Percentiles rank a stretch among this genome's conserved stretches.
Evolutionary conservation across 2,113 vertebrate genomes (phyloP).

Genomic region (Ceyx melanurus): DNA sequence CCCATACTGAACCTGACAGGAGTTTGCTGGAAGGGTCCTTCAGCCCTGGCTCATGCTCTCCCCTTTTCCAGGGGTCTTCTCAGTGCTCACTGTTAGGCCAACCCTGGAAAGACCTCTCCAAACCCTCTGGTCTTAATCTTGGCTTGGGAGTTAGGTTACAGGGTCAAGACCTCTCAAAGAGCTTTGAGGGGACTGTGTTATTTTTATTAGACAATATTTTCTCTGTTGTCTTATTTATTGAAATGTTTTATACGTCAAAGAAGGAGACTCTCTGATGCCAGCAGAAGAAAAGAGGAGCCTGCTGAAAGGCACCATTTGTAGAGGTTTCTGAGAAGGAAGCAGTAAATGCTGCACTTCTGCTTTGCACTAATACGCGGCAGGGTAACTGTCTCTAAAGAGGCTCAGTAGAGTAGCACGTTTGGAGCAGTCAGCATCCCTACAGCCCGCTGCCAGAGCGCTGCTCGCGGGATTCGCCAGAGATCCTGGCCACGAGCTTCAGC

Average conservation of each 20-base stretch:
- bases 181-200: neutral
- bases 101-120: neutral
- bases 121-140: neutral
- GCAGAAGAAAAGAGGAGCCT: neutral
- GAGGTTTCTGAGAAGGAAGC: conserved; percentile 17
- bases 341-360: conserved; percentile 62
- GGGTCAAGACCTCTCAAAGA: neutral
- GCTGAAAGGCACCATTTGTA: neutral
- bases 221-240: neutral
- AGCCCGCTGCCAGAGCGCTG: conserved; percentile 20
- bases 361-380: conserved; percentile 37
- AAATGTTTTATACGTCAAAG: neutral
- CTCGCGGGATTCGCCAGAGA: conserved; percentile 11
- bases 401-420: neutral
- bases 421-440: conserved; percentile 41
- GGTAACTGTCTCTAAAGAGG: conserved; percentile 18
- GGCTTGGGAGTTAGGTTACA: neutral
- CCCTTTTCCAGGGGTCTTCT: neutral
- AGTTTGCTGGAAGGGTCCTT: neutral
- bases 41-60: neutral
- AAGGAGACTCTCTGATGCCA: neutral
- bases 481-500: conserved; percentile 50
- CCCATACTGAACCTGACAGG: neutral
- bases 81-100: neutral
- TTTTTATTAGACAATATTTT: neutral